A percentile compares a stretch with the other conserved stretches of the same genome.
These are phyloP conservation scores for Eulithis testata DNA, from an alignment of 2,888 invertebrate genomes.

Conservation along the genomic window DNA sequence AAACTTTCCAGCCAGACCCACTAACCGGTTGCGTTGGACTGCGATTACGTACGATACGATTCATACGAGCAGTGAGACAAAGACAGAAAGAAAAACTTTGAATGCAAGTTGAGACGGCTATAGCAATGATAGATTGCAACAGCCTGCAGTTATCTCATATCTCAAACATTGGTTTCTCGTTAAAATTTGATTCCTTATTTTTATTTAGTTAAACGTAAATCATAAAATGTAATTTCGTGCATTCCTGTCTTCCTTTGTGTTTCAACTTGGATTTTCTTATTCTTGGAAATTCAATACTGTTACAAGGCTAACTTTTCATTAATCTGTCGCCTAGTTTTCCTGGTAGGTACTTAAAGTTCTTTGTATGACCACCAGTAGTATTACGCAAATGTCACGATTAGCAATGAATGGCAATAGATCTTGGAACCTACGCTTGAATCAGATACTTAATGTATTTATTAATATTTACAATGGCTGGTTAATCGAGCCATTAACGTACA, in stretches of 20 bases:
- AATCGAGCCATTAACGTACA: background rate
- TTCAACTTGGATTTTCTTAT: no score
- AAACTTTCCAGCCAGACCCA: constrained; percentile 27
- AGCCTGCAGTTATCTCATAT: constrained; percentile 7
- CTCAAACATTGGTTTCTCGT: constrained; percentile 8
- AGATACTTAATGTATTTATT: background rate
- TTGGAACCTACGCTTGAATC: constrained; percentile 6
- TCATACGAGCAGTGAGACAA: constrained; percentile 9
- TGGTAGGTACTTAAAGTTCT: background rate
- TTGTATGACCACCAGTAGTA: background rate
- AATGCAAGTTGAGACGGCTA: constrained; percentile 14
- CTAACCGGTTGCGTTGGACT: constrained; percentile 29
- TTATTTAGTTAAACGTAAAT: no score
- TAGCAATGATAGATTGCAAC: constrained; percentile 3
- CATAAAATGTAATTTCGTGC: no score
- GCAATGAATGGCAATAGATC: constrained; percentile 13
- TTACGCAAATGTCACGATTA: constrained; percentile 7
- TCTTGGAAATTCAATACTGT: no score
- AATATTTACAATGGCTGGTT: background rate
- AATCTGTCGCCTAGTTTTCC: background rate
- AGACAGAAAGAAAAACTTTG: constrained; percentile 21
- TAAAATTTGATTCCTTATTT: background rate
- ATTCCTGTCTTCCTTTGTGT: no score
- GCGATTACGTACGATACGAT: constrained; percentile 7
- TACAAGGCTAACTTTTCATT: no score